These are phyloP conservation scores for Abrostola tripartita DNA, from an alignment of 2,888 invertebrate species.

Conservation along the genomic window DNA sequence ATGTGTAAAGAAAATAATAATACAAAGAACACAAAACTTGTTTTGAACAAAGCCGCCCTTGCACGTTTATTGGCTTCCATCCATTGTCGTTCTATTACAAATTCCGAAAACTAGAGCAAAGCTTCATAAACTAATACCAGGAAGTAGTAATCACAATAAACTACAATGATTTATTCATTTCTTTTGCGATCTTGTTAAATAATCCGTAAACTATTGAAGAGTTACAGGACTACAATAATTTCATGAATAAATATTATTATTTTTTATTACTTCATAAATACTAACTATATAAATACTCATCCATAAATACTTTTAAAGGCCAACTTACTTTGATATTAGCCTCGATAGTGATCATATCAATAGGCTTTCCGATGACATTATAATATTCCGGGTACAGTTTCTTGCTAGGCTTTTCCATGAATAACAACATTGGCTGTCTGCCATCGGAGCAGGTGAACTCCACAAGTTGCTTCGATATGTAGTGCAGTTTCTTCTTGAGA, in stretches of 20 bases:
- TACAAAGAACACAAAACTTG: neutral
- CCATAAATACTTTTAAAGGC: neutral
- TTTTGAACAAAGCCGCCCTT: too few relatives aligned
- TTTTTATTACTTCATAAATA: too few relatives aligned
- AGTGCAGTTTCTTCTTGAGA: constrained; percentile 93
- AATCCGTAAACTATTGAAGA: too few relatives aligned
- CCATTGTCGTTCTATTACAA: too few relatives aligned
- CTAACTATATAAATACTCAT: neutral
- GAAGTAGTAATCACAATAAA: too few relatives aligned
- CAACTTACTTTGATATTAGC: constrained; percentile 92
- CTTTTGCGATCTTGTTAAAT: too few relatives aligned
- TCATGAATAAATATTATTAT: too few relatives aligned
- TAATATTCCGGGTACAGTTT: constrained; percentile 98
- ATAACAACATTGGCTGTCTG: constrained; percentile 95
- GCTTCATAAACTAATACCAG: too few relatives aligned
- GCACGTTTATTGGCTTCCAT: too few relatives aligned
- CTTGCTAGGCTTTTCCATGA: constrained; percentile 98
- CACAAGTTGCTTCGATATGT: constrained; percentile 90
- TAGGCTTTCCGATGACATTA: constrained; percentile 97
- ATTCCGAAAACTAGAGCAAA: too few relatives aligned
- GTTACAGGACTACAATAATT: too few relatives aligned
- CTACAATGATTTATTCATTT: too few relatives aligned
- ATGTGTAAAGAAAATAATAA: neutral
- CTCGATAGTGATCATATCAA: constrained; percentile 98
- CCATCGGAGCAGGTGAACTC: constrained; percentile 90